Conservation (phyloP, 2,888 invertebrate species). For the Mechanitis mazaeus region DNA sequence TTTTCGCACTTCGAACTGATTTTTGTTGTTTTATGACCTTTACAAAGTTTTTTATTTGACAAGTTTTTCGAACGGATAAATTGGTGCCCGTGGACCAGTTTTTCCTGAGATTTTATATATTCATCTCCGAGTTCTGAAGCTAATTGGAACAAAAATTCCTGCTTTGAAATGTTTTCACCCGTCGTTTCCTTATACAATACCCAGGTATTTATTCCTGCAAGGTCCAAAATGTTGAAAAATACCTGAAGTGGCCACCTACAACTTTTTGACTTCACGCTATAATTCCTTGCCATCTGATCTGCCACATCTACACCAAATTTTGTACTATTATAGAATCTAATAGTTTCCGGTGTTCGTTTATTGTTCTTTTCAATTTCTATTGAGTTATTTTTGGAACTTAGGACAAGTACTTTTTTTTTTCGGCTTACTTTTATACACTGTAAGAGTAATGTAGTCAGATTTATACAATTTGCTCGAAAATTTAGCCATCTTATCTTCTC, state of each 20-base stretch:
- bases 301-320: conserved; percentile 15
- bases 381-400: not conserved
- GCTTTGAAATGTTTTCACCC: conserved; percentile 15
- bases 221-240: conserved; percentile 17
- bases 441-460: not conserved
- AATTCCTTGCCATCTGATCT: conserved; percentile 16
- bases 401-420: conserved; percentile 15
- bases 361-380: no score
- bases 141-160: conserved; percentile 5
- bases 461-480: not conserved
- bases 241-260: conserved; percentile 17
- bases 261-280: conserved; percentile 10
- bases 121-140: not conserved
- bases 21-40: conserved; percentile 8
- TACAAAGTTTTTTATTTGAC: conserved; percentile 11
- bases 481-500: conserved; percentile 1
- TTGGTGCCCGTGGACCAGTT: conserved; percentile 7
- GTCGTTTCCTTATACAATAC: conserved; percentile 17
- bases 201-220: conserved; percentile 16
- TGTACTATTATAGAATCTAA: conserved; percentile 14
- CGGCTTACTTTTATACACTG: conserved; percentile 15
- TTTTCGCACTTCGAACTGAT: no score
- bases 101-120: conserved; percentile 8
- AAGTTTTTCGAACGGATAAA: conserved; percentile 7
- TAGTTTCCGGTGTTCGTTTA: conserved; percentile 4